phyloP scores from a whole-genome alignment of 2,888 invertebrate genomes.

The Euplagia quadripunctaria region DNA sequence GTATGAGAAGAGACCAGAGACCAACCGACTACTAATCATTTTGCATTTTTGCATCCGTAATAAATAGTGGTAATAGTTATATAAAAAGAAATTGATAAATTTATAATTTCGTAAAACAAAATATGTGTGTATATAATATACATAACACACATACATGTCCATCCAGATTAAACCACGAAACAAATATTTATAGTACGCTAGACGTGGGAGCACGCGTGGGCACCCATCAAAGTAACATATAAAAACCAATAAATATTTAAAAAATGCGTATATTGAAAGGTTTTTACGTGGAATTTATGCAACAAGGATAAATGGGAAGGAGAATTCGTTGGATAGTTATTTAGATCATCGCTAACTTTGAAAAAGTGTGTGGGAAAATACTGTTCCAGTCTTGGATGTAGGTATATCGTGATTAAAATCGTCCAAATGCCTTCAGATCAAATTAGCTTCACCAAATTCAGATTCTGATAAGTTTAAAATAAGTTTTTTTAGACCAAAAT shows the following conservation, averaged over 20 bases:
- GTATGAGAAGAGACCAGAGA: too few species aligned
- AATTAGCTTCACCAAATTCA: not conserved
- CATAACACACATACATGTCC: not conserved
- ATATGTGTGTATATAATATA: not conserved
- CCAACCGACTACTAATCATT: not conserved
- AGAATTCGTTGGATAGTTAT: not conserved
- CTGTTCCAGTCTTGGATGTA: not conserved
- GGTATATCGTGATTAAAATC: not conserved
- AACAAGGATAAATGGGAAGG: not conserved
- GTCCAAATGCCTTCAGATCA: not conserved
- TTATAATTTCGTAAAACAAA: slow-evolving; percentile 4
- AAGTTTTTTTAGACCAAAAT: slow-evolving; percentile 46
- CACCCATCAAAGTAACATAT: slow-evolving; percentile 55
- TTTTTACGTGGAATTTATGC: not conserved
- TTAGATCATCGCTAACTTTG: not conserved
- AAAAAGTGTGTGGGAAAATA: not conserved
- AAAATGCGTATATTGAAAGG: slow-evolving; percentile 3
- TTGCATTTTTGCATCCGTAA: not conserved
- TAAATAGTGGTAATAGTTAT: not conserved
- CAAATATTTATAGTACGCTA: slow-evolving; percentile 7
- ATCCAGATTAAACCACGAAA: not conserved
- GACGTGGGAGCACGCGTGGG: slow-evolving; percentile 51
- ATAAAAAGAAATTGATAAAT: not conserved
- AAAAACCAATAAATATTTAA: slow-evolving; percentile 6
- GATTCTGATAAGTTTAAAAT: slow-evolving; percentile 1